Evolutionary conservation across 2,888 invertebrate genomes (phyloP), one percentile per base, ranked within the genome.

Genomic region (Acholoe squamosa): DNA sequence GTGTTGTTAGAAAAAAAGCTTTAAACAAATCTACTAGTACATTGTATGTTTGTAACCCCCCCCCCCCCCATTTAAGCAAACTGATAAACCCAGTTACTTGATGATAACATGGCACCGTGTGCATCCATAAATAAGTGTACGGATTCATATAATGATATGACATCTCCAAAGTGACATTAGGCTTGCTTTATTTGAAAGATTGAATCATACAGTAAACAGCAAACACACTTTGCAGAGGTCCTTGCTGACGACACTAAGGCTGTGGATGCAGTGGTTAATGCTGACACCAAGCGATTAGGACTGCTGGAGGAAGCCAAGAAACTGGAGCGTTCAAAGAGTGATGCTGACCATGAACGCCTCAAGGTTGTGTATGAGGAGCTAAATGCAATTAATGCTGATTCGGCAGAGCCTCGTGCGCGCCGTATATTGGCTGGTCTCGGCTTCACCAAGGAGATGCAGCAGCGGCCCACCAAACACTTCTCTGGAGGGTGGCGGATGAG

Each of bases 401-500:
- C 99, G 0, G 99, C 99, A 0, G 99, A 99, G 96, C 98, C 99
- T 0, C 97, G 98, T 93, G 99, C 99, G 0, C 97, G 99, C 0
- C 97, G 99, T 91, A 99, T 99, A 94, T 96, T 99, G 80, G 99
- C 99, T 92, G 99, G 99, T 97, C 96, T 99, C 90, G 99, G 99
- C 77, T 99, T 99, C 96, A 96, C 96, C 0, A 95, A 96, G 80
- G 96, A 96, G 91, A 97, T 97, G 97, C 99, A 99, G 96, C 97
- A 99, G 96, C 97, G 99, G 91, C 97, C 98, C 0, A 97, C 97
- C 0, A 97, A 97, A 93, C 96, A 97, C 94, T 97, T 97, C 94
- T 97, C 97, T 91, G 97, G 97, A 94, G 99, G 99, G 84, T 99
- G 99, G 99, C 97, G 99, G 93, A 99, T 99, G 99, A 97, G 99